A percentile compares a stretch with the other conserved stretches of the same genome.
phyloP scores from a whole-genome alignment of 2,888 invertebrate genomes.

The Mesoligia furuncula region DNA sequence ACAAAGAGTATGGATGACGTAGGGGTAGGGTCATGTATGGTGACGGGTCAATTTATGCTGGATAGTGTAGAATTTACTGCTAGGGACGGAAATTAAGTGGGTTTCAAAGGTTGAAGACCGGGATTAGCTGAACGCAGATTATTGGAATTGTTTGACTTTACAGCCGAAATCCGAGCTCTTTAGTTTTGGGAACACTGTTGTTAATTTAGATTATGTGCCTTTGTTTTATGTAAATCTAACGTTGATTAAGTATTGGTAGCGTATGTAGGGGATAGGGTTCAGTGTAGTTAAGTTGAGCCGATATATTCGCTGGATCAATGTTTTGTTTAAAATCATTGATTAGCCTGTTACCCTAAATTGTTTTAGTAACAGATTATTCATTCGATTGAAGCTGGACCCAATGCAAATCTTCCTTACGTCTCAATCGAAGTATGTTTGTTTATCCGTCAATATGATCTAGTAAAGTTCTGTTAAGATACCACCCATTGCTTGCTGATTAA shows the following conservation, averaged over 20 bases:
- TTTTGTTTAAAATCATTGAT: constrained; percentile 33
- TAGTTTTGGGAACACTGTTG: constrained; percentile 67
- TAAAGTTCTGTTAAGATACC: neutral
- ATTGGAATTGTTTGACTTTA: constrained; percentile 79
- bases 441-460: neutral
- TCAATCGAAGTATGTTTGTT: neutral
- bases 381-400: neutral
- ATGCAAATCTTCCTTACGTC: neutral
- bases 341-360: constrained; percentile 10
- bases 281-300: constrained; percentile 38
- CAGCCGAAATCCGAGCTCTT: constrained; percentile 65
- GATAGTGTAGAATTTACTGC: constrained; percentile 73
- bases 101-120: constrained; percentile 71
- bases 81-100: constrained; percentile 75
- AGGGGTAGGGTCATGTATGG: constrained; percentile 46
- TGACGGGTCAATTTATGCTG: constrained; percentile 68
- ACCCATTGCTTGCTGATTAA: neutral
- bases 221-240: constrained; percentile 64
- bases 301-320: constrained; percentile 31
- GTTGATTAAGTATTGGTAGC: constrained; percentile 57
- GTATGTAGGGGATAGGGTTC: constrained; percentile 34
- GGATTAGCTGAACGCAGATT: constrained; percentile 75
- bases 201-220: constrained; percentile 65
- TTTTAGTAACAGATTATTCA: neutral
- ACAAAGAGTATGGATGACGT: neutral